phyloP scores from a whole-genome alignment of 2,113 vertebrate genomes.

The Bothrops jararaca region DNA sequence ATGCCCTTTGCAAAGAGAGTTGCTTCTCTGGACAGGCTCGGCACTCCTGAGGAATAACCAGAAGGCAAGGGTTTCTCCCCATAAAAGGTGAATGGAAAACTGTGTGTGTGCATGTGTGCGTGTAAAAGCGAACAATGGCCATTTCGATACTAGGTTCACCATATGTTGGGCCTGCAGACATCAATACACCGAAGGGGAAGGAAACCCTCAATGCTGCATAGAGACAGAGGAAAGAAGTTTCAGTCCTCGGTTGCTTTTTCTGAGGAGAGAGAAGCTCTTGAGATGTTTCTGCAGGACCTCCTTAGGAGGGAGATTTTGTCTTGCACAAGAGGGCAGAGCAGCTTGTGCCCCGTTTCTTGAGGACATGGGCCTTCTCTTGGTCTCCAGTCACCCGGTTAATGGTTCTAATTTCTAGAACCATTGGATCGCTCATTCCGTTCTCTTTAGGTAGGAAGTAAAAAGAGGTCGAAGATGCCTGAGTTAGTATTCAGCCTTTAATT shows the following conservation, averaged over 20 bases:
- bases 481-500: background rate
- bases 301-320: background rate
- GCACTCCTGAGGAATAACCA: background rate
- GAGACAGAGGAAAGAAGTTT: background rate
- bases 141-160: background rate
- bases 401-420: background rate
- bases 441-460: fast-evolving
- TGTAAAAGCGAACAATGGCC: constrained; percentile 11
- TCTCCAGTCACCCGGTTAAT: background rate
- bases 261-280: background rate
- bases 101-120: background rate
- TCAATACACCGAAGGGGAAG: background rate
- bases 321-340: background rate
- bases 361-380: background rate
- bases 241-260: background rate
- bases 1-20: background rate
- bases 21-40: background rate
- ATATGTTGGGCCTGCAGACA: background rate
- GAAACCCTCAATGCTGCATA: background rate
- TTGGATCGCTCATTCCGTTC: fast-evolving
- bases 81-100: background rate
- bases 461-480: background rate
- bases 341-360: fast-evolving
- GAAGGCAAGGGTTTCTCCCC: background rate
- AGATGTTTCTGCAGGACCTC: fast-evolving